These are phyloP conservation scores for Butorides virescens DNA, from an alignment of 2,113 vertebrate genomes.

Conservation along the genomic window DNA sequence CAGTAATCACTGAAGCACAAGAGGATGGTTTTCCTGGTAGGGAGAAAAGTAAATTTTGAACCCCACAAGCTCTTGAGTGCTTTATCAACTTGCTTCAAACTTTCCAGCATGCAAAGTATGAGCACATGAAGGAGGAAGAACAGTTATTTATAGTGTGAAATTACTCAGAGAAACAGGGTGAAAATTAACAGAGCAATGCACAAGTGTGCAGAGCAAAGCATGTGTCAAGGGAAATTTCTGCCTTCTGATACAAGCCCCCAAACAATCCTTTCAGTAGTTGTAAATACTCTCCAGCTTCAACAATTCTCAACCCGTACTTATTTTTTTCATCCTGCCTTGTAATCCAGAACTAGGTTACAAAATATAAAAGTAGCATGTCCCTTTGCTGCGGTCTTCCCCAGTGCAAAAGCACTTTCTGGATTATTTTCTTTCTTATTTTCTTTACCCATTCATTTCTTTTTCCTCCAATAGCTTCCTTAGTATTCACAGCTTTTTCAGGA, in stretches of 20 bases:
- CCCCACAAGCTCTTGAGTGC: not conserved
- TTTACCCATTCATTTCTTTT: not conserved
- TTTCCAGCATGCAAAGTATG: not conserved
- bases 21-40: not conserved
- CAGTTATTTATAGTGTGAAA: not conserved
- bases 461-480: not conserved
- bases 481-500: not conserved
- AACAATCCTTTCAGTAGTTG: not conserved
- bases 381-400: not conserved
- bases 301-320: not conserved
- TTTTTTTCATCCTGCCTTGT: not conserved
- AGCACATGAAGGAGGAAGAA: not conserved
- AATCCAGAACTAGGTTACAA: not conserved
- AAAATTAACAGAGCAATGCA: not conserved
- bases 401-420: rapidly evolving
- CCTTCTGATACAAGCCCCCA: not conserved
- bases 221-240: not conserved
- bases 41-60: not conserved
- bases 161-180: not conserved
- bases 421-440: not conserved
- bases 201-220: not conserved
- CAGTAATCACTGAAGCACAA: not conserved
- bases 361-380: not conserved
- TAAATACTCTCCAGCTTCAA: not conserved
- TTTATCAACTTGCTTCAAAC: not conserved